Evolutionary conservation across 2,113 vertebrate genomes (phyloP), one percentile per base, ranked within the genome.

Genomic region (Tachysurus fulvidraco): DNA sequence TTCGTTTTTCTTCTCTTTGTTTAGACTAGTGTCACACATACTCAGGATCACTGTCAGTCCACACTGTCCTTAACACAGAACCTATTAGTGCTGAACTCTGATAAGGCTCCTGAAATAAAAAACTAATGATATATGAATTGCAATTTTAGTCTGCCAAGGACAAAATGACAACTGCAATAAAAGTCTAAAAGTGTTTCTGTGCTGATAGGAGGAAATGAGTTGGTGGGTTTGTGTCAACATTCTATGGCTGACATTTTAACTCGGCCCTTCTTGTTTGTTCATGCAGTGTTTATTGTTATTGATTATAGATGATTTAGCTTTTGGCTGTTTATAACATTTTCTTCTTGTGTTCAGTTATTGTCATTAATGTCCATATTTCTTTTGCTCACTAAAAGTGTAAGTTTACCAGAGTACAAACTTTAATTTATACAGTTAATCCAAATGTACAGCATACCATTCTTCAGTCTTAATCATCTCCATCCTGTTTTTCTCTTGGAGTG

Each of bases 111-210:
- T 69, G 87, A 69, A 89, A 76, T 74, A 65, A 83, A 81, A 41
- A 23, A 54, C 74, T 74, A 67, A 74, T 83, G 57, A 88, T 86
- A 85, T 88, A 86, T 89, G 89, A 88, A 88, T 86, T 83, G 77
- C 69, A 81, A 30, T 65, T n/a, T 55, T 62, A 54, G 81, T 80
- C 83, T 84, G 74, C 84, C 86, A 89, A 85, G 81, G 86, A 88
- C 89, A 76, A 88, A 83, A 85, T 88, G 86, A 89, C 86, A 86
- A 86, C 73, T 62, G 84, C 71, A 86, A 86, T 86, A 86, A 80
- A 88, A 83, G 78, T 86, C 71, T 84, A 57, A 79, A 86, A 88
- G 87, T 71, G 55, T 86, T 59, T 86, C 67, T 25, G 11, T 62
- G 67, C 25, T 44, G 67, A 82, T 82, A 52, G 67, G 57, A 82